Conservation (phyloP, 1,140 invertebrate species). For the Chionoecetes opilio region DNA sequence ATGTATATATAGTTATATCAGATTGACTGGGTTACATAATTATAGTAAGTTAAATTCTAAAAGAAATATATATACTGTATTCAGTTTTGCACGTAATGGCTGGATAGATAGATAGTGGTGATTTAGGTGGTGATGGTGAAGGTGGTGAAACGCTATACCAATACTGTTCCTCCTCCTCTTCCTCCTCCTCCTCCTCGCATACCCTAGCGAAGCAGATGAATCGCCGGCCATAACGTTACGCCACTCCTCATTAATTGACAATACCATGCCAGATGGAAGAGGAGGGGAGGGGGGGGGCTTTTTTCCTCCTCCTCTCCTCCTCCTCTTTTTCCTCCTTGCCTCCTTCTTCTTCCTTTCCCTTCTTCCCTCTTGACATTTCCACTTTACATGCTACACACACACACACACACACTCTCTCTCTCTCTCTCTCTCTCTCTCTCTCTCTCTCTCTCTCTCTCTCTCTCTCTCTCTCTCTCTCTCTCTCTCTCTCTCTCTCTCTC, state of each 20-base stretch:
- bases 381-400: neutral
- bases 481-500: neutral
- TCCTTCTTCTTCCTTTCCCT: neutral
- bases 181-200: neutral
- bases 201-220: neutral
- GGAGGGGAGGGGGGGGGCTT: too few relatives aligned
- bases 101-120: too few relatives aligned
- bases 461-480: neutral
- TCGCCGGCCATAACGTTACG: neutral
- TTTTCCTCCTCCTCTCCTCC: neutral
- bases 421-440: neutral
- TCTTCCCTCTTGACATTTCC: neutral
- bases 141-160: too few relatives aligned
- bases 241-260: conserved; percentile 18
- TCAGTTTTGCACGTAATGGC: too few relatives aligned
- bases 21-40: too few relatives aligned
- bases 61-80: too few relatives aligned
- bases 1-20: too few relatives aligned
- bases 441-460: neutral
- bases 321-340: too few relatives aligned
- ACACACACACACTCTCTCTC: neutral
- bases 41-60: too few relatives aligned
- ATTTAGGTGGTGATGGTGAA: too few relatives aligned
- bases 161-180: neutral
- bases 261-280: neutral